These are phyloP conservation scores for Eupithecia subfuscata DNA, from an alignment of 2,888 invertebrate genomes.

Conservation along the genomic window DNA sequence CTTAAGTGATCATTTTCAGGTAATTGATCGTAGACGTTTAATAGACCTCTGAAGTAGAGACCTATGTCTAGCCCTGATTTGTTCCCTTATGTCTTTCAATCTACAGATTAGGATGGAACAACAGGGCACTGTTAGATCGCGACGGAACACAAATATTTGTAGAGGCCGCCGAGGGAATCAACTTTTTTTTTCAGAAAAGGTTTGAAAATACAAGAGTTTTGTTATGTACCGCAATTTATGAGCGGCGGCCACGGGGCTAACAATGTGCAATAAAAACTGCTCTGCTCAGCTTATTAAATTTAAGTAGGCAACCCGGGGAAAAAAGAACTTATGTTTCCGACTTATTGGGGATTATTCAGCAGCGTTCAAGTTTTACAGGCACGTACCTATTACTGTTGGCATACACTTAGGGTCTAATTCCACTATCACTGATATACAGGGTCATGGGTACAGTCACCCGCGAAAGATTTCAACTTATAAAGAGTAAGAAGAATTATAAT, in stretches of 20 bases:
- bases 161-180: too few species aligned
- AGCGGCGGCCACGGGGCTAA: conserved; percentile 16
- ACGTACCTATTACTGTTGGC: not conserved
- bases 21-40: not conserved
- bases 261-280: conserved; percentile 18
- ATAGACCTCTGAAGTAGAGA: not conserved
- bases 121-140: conserved; percentile 20
- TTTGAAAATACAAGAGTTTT: conserved; percentile 28
- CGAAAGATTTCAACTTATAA: too few species aligned
- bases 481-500: too few species aligned
- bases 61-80: not conserved
- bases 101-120: conserved; percentile 26
- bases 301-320: not conserved
- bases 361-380: not conserved
- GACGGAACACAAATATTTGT: conserved; percentile 30
- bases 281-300: conserved; percentile 2
- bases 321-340: too few species aligned
- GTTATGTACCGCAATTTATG: conserved; percentile 28
- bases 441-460: too few species aligned
- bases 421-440: too few species aligned
- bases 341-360: not conserved
- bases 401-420: too few species aligned
- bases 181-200: conserved; percentile 23
- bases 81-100: not conserved
- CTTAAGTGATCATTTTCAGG: too few species aligned